Conservation (phyloP, 2,888 invertebrate species). For the Ectemnius lituratus region DNA sequence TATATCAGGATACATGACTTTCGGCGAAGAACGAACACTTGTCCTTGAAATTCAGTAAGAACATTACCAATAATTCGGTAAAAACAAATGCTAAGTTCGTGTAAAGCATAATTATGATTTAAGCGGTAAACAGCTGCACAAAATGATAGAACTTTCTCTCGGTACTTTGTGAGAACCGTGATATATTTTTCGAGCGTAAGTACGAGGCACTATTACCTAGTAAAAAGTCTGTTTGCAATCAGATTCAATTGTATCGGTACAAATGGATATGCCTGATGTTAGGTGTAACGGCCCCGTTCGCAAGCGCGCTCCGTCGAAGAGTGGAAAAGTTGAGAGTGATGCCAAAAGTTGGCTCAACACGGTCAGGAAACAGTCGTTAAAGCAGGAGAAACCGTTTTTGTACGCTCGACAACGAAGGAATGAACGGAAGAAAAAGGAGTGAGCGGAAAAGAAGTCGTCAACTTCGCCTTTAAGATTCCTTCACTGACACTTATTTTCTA, state of each 20-base stretch:
- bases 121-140: too few species aligned
- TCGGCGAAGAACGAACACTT: too few species aligned
- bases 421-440: constrained; percentile 13
- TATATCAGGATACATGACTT: too few species aligned
- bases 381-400: constrained; percentile 59
- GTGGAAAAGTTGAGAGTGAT: constrained; percentile 68
- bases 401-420: constrained; percentile 21
- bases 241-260: constrained; percentile 19
- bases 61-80: too few species aligned
- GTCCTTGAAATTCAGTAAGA: too few species aligned
- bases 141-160: too few species aligned
- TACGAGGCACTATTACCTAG: too few species aligned
- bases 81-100: too few species aligned
- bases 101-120: too few species aligned
- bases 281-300: constrained; percentile 21
- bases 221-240: constrained; percentile 1
- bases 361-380: constrained; percentile 63
- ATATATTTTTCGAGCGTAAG: too few species aligned
- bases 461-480: constrained; percentile 64
- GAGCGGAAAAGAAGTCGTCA: constrained; percentile 59
- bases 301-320: constrained; percentile 59
- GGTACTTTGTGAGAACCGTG: too few species aligned
- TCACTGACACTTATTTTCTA: constrained; percentile 33
- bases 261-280: constrained; percentile 14
- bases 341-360: constrained; percentile 59